Conservation (phyloP, 2,888 invertebrate species). For the Eupithecia tripunctaria region DNA sequence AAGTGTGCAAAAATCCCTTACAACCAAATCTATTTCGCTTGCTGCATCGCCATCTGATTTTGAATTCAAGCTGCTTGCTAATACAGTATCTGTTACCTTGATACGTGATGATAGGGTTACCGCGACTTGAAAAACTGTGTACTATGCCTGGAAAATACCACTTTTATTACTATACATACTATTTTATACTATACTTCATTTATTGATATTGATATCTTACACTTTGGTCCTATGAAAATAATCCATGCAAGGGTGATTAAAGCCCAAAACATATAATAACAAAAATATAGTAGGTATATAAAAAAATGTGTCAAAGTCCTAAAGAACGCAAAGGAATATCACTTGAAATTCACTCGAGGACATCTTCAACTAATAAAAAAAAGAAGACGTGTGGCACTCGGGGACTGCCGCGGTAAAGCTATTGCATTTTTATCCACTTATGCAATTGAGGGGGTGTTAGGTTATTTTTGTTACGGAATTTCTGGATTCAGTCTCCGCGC, state of each 20-base stretch:
- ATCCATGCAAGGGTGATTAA: background rate
- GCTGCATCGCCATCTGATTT: conserved; percentile 4
- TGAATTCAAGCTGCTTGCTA: background rate
- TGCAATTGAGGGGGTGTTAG: no score
- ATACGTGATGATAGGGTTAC: conserved; percentile 34
- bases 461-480: no score
- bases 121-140: conserved; percentile 15
- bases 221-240: background rate
- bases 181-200: background rate
- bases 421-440: no score
- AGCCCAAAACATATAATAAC: background rate
- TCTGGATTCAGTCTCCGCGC: no score
- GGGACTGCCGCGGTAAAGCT: no score
- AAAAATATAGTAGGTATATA: background rate
- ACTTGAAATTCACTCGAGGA: no score
- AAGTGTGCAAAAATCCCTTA: background rate
- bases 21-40: conserved; percentile 4
- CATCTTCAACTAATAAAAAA: no score
- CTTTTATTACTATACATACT: background rate
- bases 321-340: background rate
- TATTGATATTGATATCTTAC: background rate
- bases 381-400: no score
- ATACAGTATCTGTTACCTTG: conserved; percentile 5
- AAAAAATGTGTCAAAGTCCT: background rate
- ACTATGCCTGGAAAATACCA: background rate